Evolutionary conservation across 2,888 invertebrate genomes (phyloP).

Genomic region (Smittia sp.): DNA sequence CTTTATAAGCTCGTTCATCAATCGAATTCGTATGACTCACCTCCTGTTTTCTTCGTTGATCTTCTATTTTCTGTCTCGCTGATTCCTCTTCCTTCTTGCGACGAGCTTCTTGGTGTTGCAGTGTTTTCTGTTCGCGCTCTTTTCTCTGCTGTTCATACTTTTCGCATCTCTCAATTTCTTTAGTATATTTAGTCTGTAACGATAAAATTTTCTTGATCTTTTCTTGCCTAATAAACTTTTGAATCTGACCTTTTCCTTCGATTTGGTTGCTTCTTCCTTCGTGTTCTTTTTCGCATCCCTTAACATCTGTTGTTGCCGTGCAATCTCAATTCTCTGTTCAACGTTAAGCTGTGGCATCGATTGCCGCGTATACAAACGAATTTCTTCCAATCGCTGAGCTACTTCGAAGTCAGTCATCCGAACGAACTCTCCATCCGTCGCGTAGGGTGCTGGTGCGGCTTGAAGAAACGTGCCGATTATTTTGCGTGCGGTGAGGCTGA

Average conservation of each 20-base stretch:
- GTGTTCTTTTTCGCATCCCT: constrained; percentile 73
- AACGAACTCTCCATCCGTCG: constrained; percentile 68
- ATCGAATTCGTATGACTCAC: constrained; percentile 54
- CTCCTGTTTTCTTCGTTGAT: constrained; percentile 82
- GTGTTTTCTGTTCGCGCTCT: constrained; percentile 77
- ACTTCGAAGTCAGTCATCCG: constrained; percentile 80
- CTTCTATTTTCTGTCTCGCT: constrained; percentile 80
- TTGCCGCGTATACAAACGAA: constrained; percentile 62
- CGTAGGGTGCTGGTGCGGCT: constrained; percentile 62
- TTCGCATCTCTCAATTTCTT: constrained; percentile 75
- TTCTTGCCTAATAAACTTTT: no score
- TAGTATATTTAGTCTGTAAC: constrained; percentile 51
- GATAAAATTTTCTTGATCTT: no score
- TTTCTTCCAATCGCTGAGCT: constrained; percentile 67
- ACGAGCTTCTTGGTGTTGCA: constrained; percentile 77
- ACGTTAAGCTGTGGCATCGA: constrained; percentile 62
- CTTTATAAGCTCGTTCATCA: neutral
- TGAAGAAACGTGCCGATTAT: constrained; percentile 91
- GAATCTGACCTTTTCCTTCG: constrained; percentile 60
- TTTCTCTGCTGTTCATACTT: constrained; percentile 78
- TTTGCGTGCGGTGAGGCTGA: constrained; percentile 85
- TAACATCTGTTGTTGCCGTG: constrained; percentile 67
- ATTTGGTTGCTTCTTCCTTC: constrained; percentile 60
- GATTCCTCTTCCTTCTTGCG: constrained; percentile 81
- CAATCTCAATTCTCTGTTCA: constrained; percentile 74